These are phyloP conservation scores for Poecilobothrus nobilitatus DNA, from an alignment of 2,888 invertebrate genomes.

Conservation along the genomic window DNA sequence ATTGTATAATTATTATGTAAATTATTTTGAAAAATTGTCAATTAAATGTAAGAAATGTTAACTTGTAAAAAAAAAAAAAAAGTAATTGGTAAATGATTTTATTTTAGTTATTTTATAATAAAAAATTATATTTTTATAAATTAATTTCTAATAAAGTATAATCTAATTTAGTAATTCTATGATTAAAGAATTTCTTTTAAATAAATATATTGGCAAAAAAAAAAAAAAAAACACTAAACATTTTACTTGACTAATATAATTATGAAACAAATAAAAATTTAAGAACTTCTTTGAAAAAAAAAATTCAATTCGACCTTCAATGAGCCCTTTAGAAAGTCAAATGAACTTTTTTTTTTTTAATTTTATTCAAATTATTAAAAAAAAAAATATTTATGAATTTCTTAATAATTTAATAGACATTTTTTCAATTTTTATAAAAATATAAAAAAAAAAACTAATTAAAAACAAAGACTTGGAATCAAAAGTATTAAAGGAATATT, in stretches of 20 bases:
- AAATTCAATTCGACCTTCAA: constrained; percentile 37
- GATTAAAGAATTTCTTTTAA: too few relatives aligned
- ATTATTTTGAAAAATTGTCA: not conserved
- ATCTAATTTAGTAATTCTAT: too few relatives aligned
- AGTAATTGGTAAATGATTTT: not conserved
- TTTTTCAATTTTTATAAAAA: not conserved
- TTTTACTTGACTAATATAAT: not conserved
- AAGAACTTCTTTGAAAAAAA: constrained; percentile 19
- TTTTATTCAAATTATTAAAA: not conserved
- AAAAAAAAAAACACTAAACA: not conserved
- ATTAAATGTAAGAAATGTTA: not conserved
- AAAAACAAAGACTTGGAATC: not conserved
- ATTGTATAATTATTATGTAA: not conserved
- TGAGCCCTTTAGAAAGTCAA: constrained; percentile 40
- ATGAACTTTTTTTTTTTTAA: constrained; percentile 32
- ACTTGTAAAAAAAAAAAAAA: not conserved
- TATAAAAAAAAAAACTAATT: not conserved
- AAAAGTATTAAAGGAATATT: not conserved
- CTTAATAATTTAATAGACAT: not conserved
- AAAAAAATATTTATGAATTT: not conserved
- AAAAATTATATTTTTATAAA: too few relatives aligned
- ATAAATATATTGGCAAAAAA: too few relatives aligned
- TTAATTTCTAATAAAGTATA: too few relatives aligned
- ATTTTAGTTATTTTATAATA: not conserved
- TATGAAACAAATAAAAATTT: not conserved